Evolutionary conservation across 2,888 invertebrate genomes (phyloP), one percentile per base, ranked within the genome.

Genomic region (Dioctria linearis): DNA sequence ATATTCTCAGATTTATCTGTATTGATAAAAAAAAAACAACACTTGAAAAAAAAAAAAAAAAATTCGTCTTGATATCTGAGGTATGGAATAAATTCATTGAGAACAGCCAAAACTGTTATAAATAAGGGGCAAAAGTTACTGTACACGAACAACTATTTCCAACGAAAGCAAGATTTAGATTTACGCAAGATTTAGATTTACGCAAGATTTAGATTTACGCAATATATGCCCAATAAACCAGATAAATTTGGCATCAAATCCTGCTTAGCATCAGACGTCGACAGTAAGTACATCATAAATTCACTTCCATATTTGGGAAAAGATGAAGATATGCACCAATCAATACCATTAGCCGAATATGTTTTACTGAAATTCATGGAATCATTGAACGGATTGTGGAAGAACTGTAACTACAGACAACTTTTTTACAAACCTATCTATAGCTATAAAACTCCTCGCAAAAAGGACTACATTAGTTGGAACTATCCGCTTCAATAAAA

Each of bases 321-420:
- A 25, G 25, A 25, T 25, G 25, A 25, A 2, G 25, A 25, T 25
- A 25, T 0, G 25, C 25, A 25, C 25, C 25, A 25, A 25, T 25
- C 25, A 25, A 25, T 25, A 25, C 25, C 2, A 25, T 25, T 25
- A 25, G 25, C 25, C 25, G 25, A 25, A 25, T 84, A 84, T 61
- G 84, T 85, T 80, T 83, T 84, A 40, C 80, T 84, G 49, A 85
- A 84, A 80, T 81, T 86, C 5, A 76, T 84, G 46, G 83, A 85
- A 61, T 84, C 83, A 80, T 85, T 79, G 80, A n/a, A 81, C 82
- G 40, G 78, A 82, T 39, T 80, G 80, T 51, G 84, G 84, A 80
- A 83, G 84, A 82, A 84, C 51, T n/a, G n/a, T n/a, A n/a, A n/a
- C n/a, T n/a, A n/a, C n/a, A n/a, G n/a, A n/a, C n/a, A n/a, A n/a